Conservation (phyloP, 2,888 invertebrate genomes). For the Tillus elongatus region DNA sequence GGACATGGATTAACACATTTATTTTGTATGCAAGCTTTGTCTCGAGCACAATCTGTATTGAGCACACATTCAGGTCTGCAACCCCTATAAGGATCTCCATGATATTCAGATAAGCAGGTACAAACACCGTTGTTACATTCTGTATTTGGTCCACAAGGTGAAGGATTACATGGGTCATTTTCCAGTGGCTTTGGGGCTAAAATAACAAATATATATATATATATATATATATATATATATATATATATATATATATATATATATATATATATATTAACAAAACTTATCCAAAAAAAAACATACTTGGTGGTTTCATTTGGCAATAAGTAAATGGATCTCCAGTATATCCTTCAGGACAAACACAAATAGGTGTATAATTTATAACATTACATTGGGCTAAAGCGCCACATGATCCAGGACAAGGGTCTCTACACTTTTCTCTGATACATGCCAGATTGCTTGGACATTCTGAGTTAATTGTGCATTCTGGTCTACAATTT, state of each 20-base stretch:
- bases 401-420: conserved; percentile 61
- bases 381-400: conserved; percentile 56
- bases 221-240: too few relatives aligned
- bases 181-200: conserved; percentile 26
- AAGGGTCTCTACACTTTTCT: conserved; percentile 64
- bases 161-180: conserved; percentile 50
- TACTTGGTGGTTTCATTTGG: conserved; percentile 33
- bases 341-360: conserved; percentile 50
- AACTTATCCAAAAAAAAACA: too few relatives aligned
- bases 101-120: conserved; percentile 38
- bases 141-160: conserved; percentile 61
- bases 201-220: too few relatives aligned
- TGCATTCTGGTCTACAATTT: conserved; percentile 65
- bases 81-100: conserved; percentile 42
- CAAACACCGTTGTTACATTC: conserved; percentile 51
- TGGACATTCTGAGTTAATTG: conserved; percentile 62
- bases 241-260: too few relatives aligned
- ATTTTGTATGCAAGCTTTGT: conserved; percentile 41
- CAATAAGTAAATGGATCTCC: conserved; percentile 50
- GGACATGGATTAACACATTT: conserved; percentile 46
- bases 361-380: conserved; percentile 61
- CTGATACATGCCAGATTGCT: conserved; percentile 64
- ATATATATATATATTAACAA: too few relatives aligned
- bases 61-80: conserved; percentile 45
- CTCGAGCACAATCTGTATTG: conserved; percentile 41